These are phyloP conservation scores for Anguilla rostrata DNA, from an alignment of 2,113 vertebrate genomes.

Conservation along the genomic window DNA sequence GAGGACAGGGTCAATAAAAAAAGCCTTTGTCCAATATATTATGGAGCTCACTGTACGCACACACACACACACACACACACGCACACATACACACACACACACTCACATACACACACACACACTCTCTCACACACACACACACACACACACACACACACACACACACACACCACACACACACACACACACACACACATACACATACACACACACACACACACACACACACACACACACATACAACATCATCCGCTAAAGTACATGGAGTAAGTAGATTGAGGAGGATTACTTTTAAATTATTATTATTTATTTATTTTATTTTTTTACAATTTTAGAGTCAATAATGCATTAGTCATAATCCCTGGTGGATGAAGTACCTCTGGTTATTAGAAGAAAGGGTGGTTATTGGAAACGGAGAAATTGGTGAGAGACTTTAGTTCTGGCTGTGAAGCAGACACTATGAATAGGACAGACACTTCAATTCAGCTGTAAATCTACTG, in stretches of 20 bases:
- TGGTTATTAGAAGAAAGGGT: constrained; percentile 61
- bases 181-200: too few species aligned
- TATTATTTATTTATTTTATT: constrained; percentile 14
- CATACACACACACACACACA: too few species aligned
- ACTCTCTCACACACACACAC: too few species aligned
- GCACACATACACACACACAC: constrained; percentile 41
- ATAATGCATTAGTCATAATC: constrained; percentile 78
- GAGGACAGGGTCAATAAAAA: too few species aligned
- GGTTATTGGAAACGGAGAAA: constrained; percentile 32
- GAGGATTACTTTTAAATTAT: constrained; percentile 64
- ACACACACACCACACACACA: neutral
- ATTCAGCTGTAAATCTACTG: too few species aligned
- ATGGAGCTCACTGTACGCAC: too few species aligned
- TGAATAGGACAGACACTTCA: too few species aligned
- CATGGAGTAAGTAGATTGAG: constrained; percentile 70
- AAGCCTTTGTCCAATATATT: too few species aligned
- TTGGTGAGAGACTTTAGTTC: too few species aligned
- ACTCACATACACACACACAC: too few species aligned
- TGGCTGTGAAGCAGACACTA: too few species aligned
- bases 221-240: constrained; percentile 37
- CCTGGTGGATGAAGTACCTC: constrained; percentile 67
- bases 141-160: constrained; percentile 46
- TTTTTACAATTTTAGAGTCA: constrained; percentile 69
- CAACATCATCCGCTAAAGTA: constrained; percentile 63
- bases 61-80: too few species aligned